Conservation (phyloP, 2,797 vertebrate species). For the Lates japonicus region DNA sequence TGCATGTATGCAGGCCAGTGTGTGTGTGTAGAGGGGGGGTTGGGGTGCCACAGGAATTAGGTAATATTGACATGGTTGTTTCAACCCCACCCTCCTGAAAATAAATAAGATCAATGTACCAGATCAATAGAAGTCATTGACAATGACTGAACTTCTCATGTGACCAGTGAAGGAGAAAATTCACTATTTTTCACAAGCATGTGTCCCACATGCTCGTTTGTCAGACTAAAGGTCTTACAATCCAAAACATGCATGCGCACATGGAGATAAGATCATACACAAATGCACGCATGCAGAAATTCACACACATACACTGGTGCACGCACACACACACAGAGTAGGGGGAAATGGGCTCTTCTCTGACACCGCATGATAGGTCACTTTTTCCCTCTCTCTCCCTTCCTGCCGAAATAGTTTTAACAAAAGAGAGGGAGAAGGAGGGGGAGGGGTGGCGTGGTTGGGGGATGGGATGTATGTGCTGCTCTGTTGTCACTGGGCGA, state of each 20-base stretch:
- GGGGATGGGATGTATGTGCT: slow-evolving; percentile 77
- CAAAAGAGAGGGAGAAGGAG: slow-evolving; percentile 80
- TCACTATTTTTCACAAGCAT: slow-evolving; percentile 51
- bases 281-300: slow-evolving; percentile 24
- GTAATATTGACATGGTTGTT: slow-evolving; percentile 80
- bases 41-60: slow-evolving; percentile 72
- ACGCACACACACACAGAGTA: slow-evolving; percentile 47
- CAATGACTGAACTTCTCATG: slow-evolving; percentile 82
- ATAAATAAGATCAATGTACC: slow-evolving; percentile 76
- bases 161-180: slow-evolving; percentile 78
- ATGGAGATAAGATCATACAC: slow-evolving; percentile 28
- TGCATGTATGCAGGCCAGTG: slow-evolving; percentile 49
- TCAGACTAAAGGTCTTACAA: slow-evolving; percentile 30
- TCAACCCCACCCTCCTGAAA: slow-evolving; percentile 69
- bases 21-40: slow-evolving; percentile 48
- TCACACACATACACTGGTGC: slow-evolving; percentile 11
- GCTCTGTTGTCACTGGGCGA: slow-evolving; percentile 81
- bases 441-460: slow-evolving; percentile 67
- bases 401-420: slow-evolving; percentile 86
- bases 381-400: slow-evolving; percentile 81
- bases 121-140: slow-evolving; percentile 83
- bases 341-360: slow-evolving; percentile 61
- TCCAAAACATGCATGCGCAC: slow-evolving; percentile 12
- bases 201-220: slow-evolving; percentile 37
- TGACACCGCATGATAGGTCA: slow-evolving; percentile 85